Evolutionary conservation across 2,797 vertebrate species (phyloP).

Genomic region (Tauraco hartlaubi): DNA sequence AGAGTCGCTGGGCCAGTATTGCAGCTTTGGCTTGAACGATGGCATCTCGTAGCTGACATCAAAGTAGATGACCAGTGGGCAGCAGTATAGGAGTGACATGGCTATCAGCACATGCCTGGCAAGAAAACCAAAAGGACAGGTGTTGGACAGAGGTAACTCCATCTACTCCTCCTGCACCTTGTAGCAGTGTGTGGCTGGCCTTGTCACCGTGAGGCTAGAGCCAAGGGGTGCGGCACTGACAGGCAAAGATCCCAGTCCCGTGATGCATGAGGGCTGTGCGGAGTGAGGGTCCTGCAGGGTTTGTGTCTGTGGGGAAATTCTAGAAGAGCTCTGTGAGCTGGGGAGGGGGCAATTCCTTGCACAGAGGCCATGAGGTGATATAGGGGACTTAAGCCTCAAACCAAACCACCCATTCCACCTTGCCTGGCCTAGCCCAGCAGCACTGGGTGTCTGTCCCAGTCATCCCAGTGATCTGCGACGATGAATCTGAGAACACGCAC

Average conservation of each 20-base stretch:
- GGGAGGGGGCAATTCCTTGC: fast-evolving
- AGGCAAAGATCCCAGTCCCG: background rate
- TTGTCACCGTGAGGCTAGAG: background rate
- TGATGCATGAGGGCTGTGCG: fast-evolving
- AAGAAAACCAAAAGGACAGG: background rate
- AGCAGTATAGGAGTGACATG: constrained; percentile 87
- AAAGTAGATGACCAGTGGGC: constrained; percentile 86
- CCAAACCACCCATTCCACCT: background rate
- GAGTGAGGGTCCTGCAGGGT: background rate
- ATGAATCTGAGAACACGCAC: fast-evolving
- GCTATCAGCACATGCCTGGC: constrained; percentile 94
- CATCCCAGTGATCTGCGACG: background rate
- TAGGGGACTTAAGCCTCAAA: background rate
- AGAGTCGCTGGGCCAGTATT: constrained; percentile 90
- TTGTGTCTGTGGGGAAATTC: background rate
- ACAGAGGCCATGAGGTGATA: background rate
- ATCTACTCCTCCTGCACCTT: background rate
- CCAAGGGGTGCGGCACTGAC: background rate
- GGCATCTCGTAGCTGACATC: constrained; percentile 88
- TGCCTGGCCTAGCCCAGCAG: background rate
- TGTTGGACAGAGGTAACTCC: background rate
- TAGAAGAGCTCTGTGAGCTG: background rate
- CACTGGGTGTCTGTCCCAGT: background rate
- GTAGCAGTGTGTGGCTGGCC: too few species aligned
- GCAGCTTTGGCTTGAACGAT: constrained; percentile 81